A percentile compares a stretch with the other conserved stretches of the same genome.
Conservation (phyloP, 2,113 vertebrate genomes). For the Macrotis lagotis region DNA sequence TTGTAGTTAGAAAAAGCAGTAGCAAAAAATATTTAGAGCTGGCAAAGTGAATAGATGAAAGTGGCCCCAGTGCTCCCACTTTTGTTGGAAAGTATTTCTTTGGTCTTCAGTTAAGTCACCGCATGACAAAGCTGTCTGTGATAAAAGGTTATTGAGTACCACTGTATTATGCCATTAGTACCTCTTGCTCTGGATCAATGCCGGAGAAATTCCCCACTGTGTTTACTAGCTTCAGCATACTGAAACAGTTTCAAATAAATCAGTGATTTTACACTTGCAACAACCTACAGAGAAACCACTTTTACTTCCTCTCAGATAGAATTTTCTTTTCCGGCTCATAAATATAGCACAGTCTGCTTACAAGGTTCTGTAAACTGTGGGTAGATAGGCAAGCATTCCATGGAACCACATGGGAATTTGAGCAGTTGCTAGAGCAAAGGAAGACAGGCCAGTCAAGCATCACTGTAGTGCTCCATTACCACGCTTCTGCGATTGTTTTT, state of each 20-base stretch:
- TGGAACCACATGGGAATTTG: constrained; percentile 43
- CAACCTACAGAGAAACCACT: constrained; percentile 70
- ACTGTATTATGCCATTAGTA: constrained; percentile 77
- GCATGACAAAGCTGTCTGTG: constrained; percentile 73
- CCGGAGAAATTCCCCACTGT: constrained; percentile 73
- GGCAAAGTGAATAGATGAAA: constrained; percentile 42
- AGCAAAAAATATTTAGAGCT: not conserved
- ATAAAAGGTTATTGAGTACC: constrained; percentile 74
- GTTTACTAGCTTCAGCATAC: constrained; percentile 75
- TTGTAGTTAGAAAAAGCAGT: constrained; percentile 6
- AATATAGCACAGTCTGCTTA: constrained; percentile 66
- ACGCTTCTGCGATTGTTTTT: constrained; percentile 53
- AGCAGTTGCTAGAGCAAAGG: constrained; percentile 2
- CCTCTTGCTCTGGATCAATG: constrained; percentile 79
- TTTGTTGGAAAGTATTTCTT: constrained; percentile 50
- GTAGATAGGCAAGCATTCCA: constrained; percentile 42
- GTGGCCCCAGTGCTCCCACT: constrained; percentile 18
- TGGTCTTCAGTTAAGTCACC: constrained; percentile 64
- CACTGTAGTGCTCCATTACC: constrained; percentile 22
- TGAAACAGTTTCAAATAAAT: constrained; percentile 74
- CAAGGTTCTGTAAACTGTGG: constrained; percentile 30
- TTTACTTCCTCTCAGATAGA: constrained; percentile 75
- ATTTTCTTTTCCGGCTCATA: constrained; percentile 74
- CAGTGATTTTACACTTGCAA: constrained; percentile 75
- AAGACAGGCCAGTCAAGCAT: constrained; percentile 32